Evolutionary conservation across 2,797 vertebrate species (phyloP).

Genomic region (Echeneis naucrates): DNA sequence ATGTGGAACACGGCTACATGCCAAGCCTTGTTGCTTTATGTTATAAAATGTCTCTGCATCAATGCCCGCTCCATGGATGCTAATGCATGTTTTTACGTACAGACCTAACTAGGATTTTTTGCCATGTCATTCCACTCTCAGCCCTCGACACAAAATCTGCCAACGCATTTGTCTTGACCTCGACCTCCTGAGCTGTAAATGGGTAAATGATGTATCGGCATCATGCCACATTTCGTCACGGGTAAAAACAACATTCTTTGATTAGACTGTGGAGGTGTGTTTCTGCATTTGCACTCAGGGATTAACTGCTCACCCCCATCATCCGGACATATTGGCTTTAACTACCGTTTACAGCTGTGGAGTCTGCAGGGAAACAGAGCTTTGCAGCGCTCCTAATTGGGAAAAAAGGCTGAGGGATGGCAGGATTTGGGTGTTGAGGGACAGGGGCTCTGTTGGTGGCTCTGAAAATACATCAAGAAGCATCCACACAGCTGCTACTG

Average conservation of each 20-base stretch:
- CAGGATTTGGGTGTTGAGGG: slow-evolving; percentile 40
- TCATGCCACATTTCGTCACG: slow-evolving; percentile 14
- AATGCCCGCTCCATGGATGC: slow-evolving; percentile 4
- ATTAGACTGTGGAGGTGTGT: slow-evolving; percentile 48
- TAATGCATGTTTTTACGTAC: not conserved
- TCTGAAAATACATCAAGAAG: slow-evolving; percentile 39
- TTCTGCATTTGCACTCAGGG: slow-evolving; percentile 45
- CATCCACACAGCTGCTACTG: slow-evolving; percentile 9
- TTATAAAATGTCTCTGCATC: slow-evolving; percentile 3
- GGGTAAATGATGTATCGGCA: not conserved
- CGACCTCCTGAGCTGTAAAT: not conserved
- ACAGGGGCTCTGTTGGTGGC: slow-evolving; percentile 31
- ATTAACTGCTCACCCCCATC: slow-evolving; percentile 63
- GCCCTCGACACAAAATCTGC: not conserved
- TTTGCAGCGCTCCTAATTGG: slow-evolving; percentile 64
- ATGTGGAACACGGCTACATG: slow-evolving; percentile 21
- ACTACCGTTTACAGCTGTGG: slow-evolving; percentile 49
- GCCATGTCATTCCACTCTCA: not conserved
- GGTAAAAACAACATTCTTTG: slow-evolving; percentile 26
- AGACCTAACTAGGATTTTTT: not conserved
- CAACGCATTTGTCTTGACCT: not conserved
- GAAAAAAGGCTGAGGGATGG: slow-evolving; percentile 53
- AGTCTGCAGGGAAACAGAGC: slow-evolving; percentile 44
- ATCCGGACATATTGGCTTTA: slow-evolving; percentile 48
- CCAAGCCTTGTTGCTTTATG: slow-evolving; percentile 21